Percentiles rank a stretch among this genome's conserved stretches.
phyloP scores from a whole-genome alignment of 2,888 invertebrate species.

The Tipula unca region DNA sequence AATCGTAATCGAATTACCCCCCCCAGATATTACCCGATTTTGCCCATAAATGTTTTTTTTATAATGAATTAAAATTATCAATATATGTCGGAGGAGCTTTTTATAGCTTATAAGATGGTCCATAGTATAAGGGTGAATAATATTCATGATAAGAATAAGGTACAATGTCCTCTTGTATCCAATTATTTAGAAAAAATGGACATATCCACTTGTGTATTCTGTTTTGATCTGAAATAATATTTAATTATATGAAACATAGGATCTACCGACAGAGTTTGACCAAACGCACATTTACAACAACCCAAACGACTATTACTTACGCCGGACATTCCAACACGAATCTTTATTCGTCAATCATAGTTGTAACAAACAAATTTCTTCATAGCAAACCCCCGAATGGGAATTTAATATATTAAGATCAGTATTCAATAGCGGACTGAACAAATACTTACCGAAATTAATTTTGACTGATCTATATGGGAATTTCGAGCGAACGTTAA shows the following conservation, averaged over 20 bases:
- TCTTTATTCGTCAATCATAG: too few species aligned
- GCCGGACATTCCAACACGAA: too few species aligned
- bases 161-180: not conserved
- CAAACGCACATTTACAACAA: not conserved
- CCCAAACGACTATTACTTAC: too few species aligned
- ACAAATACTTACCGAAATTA: too few species aligned
- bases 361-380: too few species aligned
- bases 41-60: not conserved
- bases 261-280: not conserved
- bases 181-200: not conserved
- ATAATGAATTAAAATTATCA: not conserved
- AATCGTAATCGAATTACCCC: not conserved
- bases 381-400: too few species aligned
- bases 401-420: too few species aligned
- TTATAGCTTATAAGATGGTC: not conserved
- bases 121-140: not conserved
- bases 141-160: not conserved
- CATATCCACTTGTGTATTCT: not conserved
- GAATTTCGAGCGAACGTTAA: too few species aligned
- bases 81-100: not conserved
- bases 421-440: too few species aligned
- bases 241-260: not conserved
- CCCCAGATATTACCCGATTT: not conserved
- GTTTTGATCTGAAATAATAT: not conserved
- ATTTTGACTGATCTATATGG: too few species aligned